These are phyloP conservation scores for Vulpes lagopus DNA, from an alignment of 2,113 vertebrate species.

Conservation along the genomic window DNA sequence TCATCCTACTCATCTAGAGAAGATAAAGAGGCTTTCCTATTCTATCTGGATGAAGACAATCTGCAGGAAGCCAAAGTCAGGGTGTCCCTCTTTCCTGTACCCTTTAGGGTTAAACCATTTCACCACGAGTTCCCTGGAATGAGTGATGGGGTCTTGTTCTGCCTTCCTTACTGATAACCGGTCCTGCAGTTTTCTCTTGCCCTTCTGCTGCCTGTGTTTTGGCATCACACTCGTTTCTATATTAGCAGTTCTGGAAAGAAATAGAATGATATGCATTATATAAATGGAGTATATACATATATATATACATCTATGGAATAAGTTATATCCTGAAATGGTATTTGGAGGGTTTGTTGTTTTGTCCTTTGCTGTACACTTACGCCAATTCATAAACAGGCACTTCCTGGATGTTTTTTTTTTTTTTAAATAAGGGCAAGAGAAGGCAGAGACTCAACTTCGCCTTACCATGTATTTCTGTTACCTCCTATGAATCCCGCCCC, in stretches of 20 bases:
- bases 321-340: background rate
- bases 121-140: background rate
- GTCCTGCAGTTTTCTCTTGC: background rate
- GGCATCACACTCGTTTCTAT: background rate
- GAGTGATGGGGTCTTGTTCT: background rate
- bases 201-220: background rate
- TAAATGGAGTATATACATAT: background rate
- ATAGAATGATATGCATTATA: background rate
- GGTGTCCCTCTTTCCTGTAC: background rate
- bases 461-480: background rate
- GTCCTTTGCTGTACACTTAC: background rate
- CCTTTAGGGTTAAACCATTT: background rate
- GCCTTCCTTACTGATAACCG: background rate
- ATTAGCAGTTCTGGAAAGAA: background rate
- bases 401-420: background rate
- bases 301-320: background rate
- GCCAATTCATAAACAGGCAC: background rate
- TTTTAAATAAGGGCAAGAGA: background rate
- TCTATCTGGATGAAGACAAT: background rate
- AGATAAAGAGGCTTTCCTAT: background rate
- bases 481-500: background rate
- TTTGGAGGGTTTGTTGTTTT: background rate
- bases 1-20: background rate
- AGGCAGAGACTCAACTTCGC: background rate
- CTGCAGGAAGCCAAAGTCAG: constrained; percentile 4